These are phyloP conservation scores for Ametastegia equiseti DNA, from an alignment of 2,888 invertebrate species.

Conservation along the genomic window DNA sequence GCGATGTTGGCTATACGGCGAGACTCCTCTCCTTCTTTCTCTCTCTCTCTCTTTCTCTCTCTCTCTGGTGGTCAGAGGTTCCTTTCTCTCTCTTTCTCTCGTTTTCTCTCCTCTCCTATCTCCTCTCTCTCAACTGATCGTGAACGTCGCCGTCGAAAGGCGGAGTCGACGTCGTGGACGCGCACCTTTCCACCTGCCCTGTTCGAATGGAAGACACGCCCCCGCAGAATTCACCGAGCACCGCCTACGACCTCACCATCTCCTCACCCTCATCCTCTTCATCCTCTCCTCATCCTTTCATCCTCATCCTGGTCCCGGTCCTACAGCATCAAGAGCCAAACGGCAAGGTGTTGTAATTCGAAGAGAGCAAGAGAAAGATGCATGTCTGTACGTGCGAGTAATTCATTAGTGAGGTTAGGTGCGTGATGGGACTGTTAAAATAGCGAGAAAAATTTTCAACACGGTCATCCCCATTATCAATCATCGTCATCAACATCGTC, in stretches of 20 bases:
- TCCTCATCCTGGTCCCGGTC: conserved; percentile 45
- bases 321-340: conserved; percentile 21
- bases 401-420: background rate
- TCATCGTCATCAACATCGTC: too few relatives aligned
- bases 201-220: conserved; percentile 72
- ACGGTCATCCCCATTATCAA: too few relatives aligned
- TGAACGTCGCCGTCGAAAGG: conserved; percentile 56
- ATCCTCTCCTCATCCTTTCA: conserved; percentile 34
- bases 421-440: background rate
- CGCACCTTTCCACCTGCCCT: conserved; percentile 75
- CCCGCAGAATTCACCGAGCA: conserved; percentile 68
- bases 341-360: conserved; percentile 7
- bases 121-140: conserved; percentile 53
- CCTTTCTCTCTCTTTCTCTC: background rate
- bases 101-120: conserved; percentile 42
- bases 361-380: background rate
- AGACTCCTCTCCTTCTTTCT: background rate
- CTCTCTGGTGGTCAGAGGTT: conserved; percentile 19
- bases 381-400: background rate
- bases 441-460: background rate
- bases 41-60: background rate
- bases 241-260: conserved; percentile 67
- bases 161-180: conserved; percentile 60
- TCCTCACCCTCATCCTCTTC: conserved; percentile 51
- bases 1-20: background rate